Evolutionary conservation across 2,888 invertebrate species (phyloP), one percentile per base, ranked within the genome.

Genomic region (Merodon equestris): DNA sequence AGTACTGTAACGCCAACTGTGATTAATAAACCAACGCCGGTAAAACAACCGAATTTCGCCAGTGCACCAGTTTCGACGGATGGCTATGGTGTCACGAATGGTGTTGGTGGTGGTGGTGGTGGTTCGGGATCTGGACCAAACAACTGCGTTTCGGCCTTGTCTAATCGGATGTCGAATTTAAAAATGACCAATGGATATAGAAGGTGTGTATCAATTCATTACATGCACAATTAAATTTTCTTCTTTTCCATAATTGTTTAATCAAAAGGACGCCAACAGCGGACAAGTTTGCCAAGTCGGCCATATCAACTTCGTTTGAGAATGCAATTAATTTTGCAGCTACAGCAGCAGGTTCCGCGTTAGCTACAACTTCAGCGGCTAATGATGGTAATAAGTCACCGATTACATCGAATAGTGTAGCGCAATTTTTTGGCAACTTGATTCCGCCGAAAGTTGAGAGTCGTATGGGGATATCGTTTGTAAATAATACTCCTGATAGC

Each of bases 391-490:
- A 15, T 67, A 83, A 38, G 79, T 83, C 54, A 83, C 83, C 34
- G 74, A 84, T 9, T 83, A 67, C 82, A 54, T 77, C 83, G 14
- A 83, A 83, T 60, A 87, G 84, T 82, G 87, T 86, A 64, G 86
- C 86, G 74, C 88, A 86, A 64, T 87, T 85, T 63, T 86, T 87
- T 85, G 88, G 85, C 45, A 86, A 86, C 68, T 83, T 87, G 84
- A 87, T 87, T 90, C 85, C 92, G 51, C 81, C 86, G 14, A 87
- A 87, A 82, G 88, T 88, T 15, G 89, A 88, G 81, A 87, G 87
- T 1, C 86, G 87, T 54, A 74, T 89, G 77, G 87, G 84, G 1
- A 70, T 73, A 9, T 82, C 82, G 19, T 82, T 75, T 58, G 64
- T 70, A 7, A 58, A 63, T 27, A 27, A 27, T 14, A 70, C 54